phyloP scores from a whole-genome alignment of 2,888 invertebrate species.

The Sepiola atlantica region DNA sequence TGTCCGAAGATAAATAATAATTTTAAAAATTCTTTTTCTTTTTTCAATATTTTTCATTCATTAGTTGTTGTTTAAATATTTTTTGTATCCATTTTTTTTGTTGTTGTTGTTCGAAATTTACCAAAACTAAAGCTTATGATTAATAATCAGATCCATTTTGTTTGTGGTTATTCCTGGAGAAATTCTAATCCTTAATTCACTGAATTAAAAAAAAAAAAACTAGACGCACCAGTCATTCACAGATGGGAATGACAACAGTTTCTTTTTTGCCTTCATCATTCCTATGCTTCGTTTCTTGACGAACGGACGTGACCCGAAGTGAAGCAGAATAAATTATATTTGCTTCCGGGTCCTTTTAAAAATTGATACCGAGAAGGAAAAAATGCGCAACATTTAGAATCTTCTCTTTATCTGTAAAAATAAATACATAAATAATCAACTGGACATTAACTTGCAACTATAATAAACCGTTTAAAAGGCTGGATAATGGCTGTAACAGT shows the following conservation, averaged over 20 bases:
- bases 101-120: not conserved
- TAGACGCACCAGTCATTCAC: not conserved
- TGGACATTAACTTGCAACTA: not conserved
- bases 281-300: not conserved
- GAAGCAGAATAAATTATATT: not conserved
- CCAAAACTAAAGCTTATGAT: not conserved
- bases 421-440: not conserved
- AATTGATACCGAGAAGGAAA: not conserved
- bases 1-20: too few species aligned
- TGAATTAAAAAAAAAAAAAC: not conserved
- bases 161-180: not conserved
- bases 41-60: not conserved
- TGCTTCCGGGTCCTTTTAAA: constrained; percentile 36
- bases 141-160: not conserved
- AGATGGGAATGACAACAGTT: not conserved
- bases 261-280: not conserved
- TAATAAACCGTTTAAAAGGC: not conserved
- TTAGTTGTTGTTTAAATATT: not conserved
- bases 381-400: not conserved
- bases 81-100: not conserved
- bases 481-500: not conserved
- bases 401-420: not conserved
- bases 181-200: not conserved
- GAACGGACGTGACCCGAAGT: constrained; percentile 41
- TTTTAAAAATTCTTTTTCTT: not conserved